phyloP scores from a whole-genome alignment of 2,797 vertebrate genomes.

The Hoplostethus mediterraneus region DNA sequence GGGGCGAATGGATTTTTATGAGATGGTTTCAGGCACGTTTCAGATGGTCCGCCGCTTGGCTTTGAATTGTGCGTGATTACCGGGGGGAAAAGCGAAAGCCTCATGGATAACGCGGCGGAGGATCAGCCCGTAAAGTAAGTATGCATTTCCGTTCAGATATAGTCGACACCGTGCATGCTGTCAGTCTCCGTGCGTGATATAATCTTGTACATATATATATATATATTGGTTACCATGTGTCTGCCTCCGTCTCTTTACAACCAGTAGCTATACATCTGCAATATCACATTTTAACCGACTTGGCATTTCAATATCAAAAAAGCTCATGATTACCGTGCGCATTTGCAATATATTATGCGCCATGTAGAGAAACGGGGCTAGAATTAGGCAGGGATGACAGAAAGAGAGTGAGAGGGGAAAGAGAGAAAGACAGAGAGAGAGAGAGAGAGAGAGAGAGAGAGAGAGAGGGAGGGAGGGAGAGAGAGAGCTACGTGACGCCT shows the following conservation, averaged over 20 bases:
- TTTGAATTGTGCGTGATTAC: conserved; percentile 64
- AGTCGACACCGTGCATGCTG: conserved; percentile 17
- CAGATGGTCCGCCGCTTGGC: conserved; percentile 55
- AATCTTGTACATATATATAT: conserved; percentile 4
- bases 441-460: conserved; percentile 40
- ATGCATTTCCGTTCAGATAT: conserved; percentile 43
- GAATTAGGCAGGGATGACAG: conserved; percentile 68
- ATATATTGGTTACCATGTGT: conserved; percentile 38
- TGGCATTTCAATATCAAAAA: background rate
- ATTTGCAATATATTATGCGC: conserved; percentile 24
- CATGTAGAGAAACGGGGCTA: conserved; percentile 25
- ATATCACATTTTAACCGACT: conserved; percentile 1
- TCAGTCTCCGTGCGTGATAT: conserved; percentile 6
- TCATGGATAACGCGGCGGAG: conserved; percentile 73
- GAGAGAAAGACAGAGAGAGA: conserved; percentile 36
- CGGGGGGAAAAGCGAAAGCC: conserved; percentile 54
- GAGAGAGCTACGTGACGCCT: conserved; percentile 80
- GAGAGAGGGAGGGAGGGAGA: conserved; percentile 65
- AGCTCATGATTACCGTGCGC: conserved; percentile 24
- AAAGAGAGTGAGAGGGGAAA: conserved; percentile 49
- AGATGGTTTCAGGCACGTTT: conserved; percentile 67
- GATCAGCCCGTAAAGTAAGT: conserved; percentile 80
- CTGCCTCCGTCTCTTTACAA: conserved; percentile 1
- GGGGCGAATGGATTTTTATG: conserved; percentile 68
- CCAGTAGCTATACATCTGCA: conserved; percentile 12